Evolutionary conservation across 2,113 vertebrate species (phyloP), one percentile per base, ranked within the genome.

Genomic region (Psittacula cyanocephala): DNA sequence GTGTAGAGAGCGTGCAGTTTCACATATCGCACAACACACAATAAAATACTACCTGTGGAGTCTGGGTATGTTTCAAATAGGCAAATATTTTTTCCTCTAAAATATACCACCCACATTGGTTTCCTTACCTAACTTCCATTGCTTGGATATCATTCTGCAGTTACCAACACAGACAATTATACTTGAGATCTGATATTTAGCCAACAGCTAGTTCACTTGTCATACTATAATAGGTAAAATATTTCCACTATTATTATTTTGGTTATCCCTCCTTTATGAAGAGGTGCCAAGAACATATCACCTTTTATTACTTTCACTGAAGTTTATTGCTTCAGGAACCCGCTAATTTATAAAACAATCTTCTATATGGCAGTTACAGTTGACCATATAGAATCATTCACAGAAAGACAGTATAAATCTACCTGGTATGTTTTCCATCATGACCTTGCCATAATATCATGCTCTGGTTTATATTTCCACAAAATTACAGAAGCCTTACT

Each of bases 371-470:
- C 86, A 94, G 88, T 65, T 59, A 94, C n/a, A 81, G 79, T 69
- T 97, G 96, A 91, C 83, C 83, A 35, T 87, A 77, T 43, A 87
- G 95, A 92, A 91, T 95, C 79, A 95, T 95, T 96, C 96, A 96
- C 91, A 92, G 91, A 81, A 68, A 92, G 88, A 91, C 43, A 24
- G 88, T 79, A 82, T 92, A 82, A 93, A 97, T 98, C 88, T 92
- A 94, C 91, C 91, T 62, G 92, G 86, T 88, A 84, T 64, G 64
- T 95, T 95, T 94, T 94, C 94, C 81, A 35, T 67, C 93, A 23
- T 85, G 91, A 96, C 96, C 94, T 98, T 95, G 92, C 95, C 87
- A 81, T 91, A 76, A 25, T 67, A 75, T 55, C 74, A 31, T 92
- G 65, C 68, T 88, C 77, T 91, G 72, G 88, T 96, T 97, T 97